These are phyloP conservation scores for Porites lutea DNA, from an alignment of 64 coral and sea anemone genomes.

Conservation along the genomic window DNA sequence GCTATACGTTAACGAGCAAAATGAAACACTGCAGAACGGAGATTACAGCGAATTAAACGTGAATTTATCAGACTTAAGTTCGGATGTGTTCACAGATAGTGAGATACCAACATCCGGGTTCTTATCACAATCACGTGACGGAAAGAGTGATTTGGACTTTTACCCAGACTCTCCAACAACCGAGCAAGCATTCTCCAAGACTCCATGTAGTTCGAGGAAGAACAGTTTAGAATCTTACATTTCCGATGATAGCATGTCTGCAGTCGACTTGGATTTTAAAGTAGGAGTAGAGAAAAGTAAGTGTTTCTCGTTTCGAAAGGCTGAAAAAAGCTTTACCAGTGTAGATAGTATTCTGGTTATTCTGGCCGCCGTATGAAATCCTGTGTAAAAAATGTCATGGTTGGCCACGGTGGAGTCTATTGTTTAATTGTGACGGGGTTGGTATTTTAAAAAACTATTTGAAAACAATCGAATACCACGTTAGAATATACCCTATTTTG, in stretches of 20 bases:
- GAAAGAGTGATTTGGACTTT: slow-evolving; percentile 67
- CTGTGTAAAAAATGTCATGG: too few species aligned
- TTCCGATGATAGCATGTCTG: slow-evolving; percentile 81
- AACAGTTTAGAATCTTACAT: slow-evolving; percentile 87
- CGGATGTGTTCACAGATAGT: slow-evolving; percentile 90
- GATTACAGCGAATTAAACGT: slow-evolving; percentile 86
- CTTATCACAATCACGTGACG: slow-evolving; percentile 51
- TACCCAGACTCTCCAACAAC: slow-evolving; percentile 90
- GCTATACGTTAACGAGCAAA: slow-evolving; percentile 93
- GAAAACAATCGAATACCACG: too few species aligned
- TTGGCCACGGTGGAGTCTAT: too few species aligned
- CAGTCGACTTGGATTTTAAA: slow-evolving; percentile 14
- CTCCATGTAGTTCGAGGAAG: slow-evolving; percentile 87
- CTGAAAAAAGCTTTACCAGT: too few species aligned
- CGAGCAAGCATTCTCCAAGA: slow-evolving; percentile 88
- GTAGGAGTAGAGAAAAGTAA: slow-evolving; percentile 44
- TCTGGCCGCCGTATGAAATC: too few species aligned
- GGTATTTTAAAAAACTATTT: too few species aligned
- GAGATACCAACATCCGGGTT: slow-evolving; percentile 63
- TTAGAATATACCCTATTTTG: too few species aligned
- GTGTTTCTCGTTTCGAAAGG: not conserved
- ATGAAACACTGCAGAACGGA: slow-evolving; percentile 83
- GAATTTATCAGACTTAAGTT: slow-evolving; percentile 86
- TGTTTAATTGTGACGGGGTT: too few species aligned
- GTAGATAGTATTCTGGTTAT: too few species aligned